phyloP scores from a whole-genome alignment of 2,797 vertebrate genomes.

The Hapalemur alaotrensis region DNA sequence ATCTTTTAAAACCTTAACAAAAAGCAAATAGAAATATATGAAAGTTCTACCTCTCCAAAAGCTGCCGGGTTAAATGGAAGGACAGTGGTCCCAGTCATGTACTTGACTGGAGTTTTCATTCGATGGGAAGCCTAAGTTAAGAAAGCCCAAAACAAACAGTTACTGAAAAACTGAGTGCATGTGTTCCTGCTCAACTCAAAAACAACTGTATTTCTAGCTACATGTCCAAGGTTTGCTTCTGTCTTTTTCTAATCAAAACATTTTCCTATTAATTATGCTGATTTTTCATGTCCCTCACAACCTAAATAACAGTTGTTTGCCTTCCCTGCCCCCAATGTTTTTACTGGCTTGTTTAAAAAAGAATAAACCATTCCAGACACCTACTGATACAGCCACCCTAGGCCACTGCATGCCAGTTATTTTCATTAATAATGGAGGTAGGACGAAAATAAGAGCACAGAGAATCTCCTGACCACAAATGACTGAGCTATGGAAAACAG shows the following conservation, averaged over 20 bases:
- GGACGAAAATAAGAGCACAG: neutral
- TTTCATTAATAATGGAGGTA: neutral
- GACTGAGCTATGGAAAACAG: neutral
- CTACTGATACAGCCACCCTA: neutral
- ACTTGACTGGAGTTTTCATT: conserved; percentile 96
- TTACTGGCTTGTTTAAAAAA: neutral
- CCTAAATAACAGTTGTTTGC: neutral
- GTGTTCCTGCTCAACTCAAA: neutral
- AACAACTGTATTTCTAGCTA: conserved; percentile 43
- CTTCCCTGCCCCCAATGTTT: neutral
- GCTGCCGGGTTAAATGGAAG: conserved; percentile 98
- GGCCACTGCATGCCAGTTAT: neutral
- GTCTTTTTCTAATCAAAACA: conserved; percentile 19
- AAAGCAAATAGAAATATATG: neutral
- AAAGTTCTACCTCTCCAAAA: conserved; percentile 92
- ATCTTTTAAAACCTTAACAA: neutral
- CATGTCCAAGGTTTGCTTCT: neutral
- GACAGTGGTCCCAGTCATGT: conserved; percentile 92
- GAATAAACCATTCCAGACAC: neutral
- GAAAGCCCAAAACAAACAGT: conserved; percentile 47
- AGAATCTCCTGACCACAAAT: neutral
- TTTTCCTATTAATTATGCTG: neutral
- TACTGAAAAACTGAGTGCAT: neutral
- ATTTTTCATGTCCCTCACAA: neutral
- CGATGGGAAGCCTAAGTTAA: conserved; percentile 92